Conservation (phyloP, 2,797 vertebrate species). For the Gambelia wislizenii region DNA sequence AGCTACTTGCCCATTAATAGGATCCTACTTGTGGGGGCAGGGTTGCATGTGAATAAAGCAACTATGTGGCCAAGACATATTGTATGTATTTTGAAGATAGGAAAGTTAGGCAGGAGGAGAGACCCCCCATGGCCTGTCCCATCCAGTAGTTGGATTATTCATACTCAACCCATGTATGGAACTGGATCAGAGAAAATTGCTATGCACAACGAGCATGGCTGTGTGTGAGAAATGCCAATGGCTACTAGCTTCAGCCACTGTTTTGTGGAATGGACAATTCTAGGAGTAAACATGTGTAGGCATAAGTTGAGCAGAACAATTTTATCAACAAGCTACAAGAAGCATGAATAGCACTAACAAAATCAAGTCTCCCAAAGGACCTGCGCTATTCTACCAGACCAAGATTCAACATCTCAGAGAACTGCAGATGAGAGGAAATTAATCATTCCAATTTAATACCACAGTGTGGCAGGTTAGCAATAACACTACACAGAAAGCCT, state of each 20-base stretch:
- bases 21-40: no score
- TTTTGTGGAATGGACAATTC: background rate
- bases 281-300: background rate
- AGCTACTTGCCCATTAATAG: background rate
- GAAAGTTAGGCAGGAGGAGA: background rate
- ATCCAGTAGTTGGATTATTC: background rate
- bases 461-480: background rate
- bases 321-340: no score
- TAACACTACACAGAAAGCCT: background rate
- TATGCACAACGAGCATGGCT: background rate
- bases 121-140: background rate
- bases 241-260: background rate
- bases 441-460: background rate
- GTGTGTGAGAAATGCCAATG: background rate
- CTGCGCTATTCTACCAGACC: background rate
- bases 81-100: background rate
- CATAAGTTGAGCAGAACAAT: no score
- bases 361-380: no score
- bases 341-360: no score
- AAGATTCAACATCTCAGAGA: background rate
- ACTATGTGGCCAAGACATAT: background rate
- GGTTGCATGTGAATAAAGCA: background rate
- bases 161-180: background rate
- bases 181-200: background rate
- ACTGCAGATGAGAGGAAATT: background rate